Percentiles rank a stretch among this genome's conserved stretches.
phyloP scores from a whole-genome alignment of 2,888 invertebrate species.

The Odontomyia ornata region DNA sequence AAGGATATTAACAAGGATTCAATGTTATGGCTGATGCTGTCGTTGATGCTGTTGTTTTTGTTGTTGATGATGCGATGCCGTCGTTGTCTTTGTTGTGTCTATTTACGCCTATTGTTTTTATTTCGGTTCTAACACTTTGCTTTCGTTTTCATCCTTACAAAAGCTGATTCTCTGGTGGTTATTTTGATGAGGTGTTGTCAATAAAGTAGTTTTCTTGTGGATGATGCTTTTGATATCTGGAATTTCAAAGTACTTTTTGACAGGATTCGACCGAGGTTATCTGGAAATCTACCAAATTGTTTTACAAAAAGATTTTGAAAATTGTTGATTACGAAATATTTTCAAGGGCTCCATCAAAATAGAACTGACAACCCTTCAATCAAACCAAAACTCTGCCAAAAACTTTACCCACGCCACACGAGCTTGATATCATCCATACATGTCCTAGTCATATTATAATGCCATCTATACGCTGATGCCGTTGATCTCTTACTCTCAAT shows the following conservation, averaged over 20 bases:
- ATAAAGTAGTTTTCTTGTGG: not conserved
- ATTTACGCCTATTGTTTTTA: slow-evolving; percentile 40
- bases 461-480: slow-evolving; percentile 40
- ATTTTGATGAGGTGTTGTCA: not conserved
- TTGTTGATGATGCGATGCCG: slow-evolving; percentile 11
- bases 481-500: slow-evolving; percentile 45
- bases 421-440: slow-evolving; percentile 1
- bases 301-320: too few relatives aligned
- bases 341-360: too few relatives aligned
- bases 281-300: too few relatives aligned
- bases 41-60: slow-evolving; percentile 18
- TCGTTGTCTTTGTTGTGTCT: slow-evolving; percentile 18
- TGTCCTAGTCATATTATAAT: slow-evolving; percentile 24
- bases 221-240: too few relatives aligned
- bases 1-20: slow-evolving; percentile 51
- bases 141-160: slow-evolving; percentile 2
- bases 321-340: too few relatives aligned
- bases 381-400: not conserved
- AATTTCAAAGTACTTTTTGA: too few relatives aligned
- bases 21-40: slow-evolving; percentile 47
- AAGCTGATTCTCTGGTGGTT: not conserved
- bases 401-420: not conserved
- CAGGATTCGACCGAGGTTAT: too few relatives aligned
- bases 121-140: slow-evolving; percentile 24
- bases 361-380: not conserved